Conservation (phyloP, 2,888 invertebrate genomes). For the Cremastobaeus sp. region DNA sequence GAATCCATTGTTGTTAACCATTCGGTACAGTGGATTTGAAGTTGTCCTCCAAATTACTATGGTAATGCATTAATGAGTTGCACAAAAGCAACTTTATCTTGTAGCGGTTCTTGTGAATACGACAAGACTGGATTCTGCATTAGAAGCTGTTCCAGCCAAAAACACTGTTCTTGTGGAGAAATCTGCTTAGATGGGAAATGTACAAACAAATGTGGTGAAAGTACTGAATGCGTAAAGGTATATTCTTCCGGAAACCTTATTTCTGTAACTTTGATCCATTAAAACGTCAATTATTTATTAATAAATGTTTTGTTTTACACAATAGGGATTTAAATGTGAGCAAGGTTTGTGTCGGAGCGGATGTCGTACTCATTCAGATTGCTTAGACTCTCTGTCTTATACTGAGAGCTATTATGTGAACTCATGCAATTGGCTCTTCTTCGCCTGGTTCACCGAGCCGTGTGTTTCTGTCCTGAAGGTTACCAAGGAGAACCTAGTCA, state of each 20-base stretch:
- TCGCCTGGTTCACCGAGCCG: conserved; percentile 89
- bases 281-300: too few relatives aligned
- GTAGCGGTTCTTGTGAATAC: conserved; percentile 88
- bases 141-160: conserved; percentile 82
- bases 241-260: too few relatives aligned
- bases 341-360: conserved; percentile 87
- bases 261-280: too few relatives aligned
- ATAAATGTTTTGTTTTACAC: too few relatives aligned
- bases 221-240: conserved; percentile 83
- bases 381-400: conserved; percentile 87
- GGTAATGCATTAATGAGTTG: conserved; percentile 91
- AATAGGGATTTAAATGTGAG: conserved; percentile 88
- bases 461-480: conserved; percentile 93
- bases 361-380: conserved; percentile 88
- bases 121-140: conserved; percentile 90
- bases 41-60: conserved; percentile 88
- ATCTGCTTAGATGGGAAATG: conserved; percentile 87
- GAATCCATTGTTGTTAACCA: conserved; percentile 92
- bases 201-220: conserved; percentile 84
- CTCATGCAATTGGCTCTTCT: too few relatives aligned
- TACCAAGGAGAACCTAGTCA: conserved; percentile 89
- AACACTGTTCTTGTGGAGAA: conserved; percentile 90
- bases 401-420: conserved; percentile 84
- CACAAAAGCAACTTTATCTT: conserved; percentile 84
- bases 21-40: conserved; percentile 90